Evolutionary conservation across 2,797 vertebrate species (phyloP).

Genomic region (Anabas testudineus): DNA sequence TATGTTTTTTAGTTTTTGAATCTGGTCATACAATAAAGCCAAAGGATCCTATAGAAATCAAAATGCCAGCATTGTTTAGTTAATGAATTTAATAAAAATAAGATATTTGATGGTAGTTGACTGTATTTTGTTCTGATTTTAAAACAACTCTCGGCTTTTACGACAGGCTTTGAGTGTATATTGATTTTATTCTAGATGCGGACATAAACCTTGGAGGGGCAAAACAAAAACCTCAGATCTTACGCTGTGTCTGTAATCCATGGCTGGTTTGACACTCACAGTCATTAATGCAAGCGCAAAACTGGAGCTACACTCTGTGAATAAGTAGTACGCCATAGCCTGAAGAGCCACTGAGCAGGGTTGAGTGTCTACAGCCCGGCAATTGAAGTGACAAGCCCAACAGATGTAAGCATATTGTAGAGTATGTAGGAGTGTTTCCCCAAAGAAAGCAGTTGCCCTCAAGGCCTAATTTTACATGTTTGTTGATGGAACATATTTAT

Average conservation of each 20-base stretch:
- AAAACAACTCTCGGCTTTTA: slow-evolving; percentile 8
- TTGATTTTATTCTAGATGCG: slow-evolving; percentile 42
- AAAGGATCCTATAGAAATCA: neutral
- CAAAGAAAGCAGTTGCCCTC: neutral
- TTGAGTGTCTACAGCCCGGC: slow-evolving; percentile 10
- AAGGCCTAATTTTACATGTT: neutral
- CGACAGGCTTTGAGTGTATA: neutral
- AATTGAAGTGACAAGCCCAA: slow-evolving; percentile 25
- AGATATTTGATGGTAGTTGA: neutral
- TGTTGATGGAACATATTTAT: neutral
- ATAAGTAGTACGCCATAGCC: slow-evolving; percentile 2
- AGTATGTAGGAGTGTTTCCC: slow-evolving; percentile 5
- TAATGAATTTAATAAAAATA: no score
- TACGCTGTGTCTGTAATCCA: slow-evolving; percentile 34
- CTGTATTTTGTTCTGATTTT: slow-evolving; percentile 9
- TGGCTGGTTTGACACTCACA: slow-evolving; percentile 8
- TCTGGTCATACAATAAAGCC: neutral
- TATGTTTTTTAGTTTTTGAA: neutral
- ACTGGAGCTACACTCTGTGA: slow-evolving; percentile 7
- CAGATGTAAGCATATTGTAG: slow-evolving; percentile 26
- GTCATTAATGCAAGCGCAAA: slow-evolving; percentile 10
- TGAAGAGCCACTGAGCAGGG: slow-evolving; percentile 2
- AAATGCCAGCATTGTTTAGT: neutral
- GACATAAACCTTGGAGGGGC: slow-evolving; percentile 17
- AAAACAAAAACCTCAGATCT: slow-evolving; percentile 37